phyloP scores from a whole-genome alignment of 2,888 invertebrate species.

The Phorcus lineatus region DNA sequence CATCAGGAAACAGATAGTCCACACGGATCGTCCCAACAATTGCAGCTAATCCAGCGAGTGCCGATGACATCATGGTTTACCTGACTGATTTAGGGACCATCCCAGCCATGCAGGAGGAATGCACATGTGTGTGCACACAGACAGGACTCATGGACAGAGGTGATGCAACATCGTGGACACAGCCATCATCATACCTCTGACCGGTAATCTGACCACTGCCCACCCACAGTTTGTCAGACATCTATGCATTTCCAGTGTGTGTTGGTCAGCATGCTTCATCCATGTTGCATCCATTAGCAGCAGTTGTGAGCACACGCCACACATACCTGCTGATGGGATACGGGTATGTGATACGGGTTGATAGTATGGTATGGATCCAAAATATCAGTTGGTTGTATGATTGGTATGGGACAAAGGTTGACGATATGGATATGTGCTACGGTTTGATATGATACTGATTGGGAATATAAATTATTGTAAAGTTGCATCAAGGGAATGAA shows the following conservation, averaged over 20 bases:
- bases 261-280: background rate
- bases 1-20: too few relatives aligned
- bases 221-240: background rate
- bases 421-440: too few relatives aligned
- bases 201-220: slow-evolving; percentile 3
- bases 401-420: too few relatives aligned
- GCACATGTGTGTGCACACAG: background rate
- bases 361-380: too few relatives aligned
- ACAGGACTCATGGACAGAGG: background rate
- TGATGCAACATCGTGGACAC: background rate
- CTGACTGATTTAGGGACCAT: background rate
- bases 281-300: background rate
- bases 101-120: background rate
- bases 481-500: too few relatives aligned
- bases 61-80: too few relatives aligned
- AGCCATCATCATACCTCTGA: background rate
- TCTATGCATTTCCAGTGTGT: background rate
- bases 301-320: background rate
- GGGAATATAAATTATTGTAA: too few relatives aligned
- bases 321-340: background rate
- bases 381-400: too few relatives aligned
- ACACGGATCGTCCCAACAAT: too few relatives aligned
- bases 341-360: background rate
- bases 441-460: too few relatives aligned
- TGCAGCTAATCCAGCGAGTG: too few relatives aligned